Conservation (phyloP, 1,140 invertebrate genomes). For the Ips typographus region DNA sequence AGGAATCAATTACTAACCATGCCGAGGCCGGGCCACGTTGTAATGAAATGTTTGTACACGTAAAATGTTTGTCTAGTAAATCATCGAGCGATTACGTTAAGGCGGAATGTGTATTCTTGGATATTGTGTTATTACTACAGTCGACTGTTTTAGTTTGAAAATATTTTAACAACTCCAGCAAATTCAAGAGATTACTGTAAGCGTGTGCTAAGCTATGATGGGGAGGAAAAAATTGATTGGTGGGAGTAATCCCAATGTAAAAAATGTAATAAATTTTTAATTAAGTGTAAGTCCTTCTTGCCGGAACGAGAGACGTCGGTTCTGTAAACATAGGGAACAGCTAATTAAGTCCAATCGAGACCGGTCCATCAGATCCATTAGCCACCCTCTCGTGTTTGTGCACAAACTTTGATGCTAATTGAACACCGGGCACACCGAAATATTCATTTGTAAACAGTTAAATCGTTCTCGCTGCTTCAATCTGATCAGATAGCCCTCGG, state of each 20-base stretch:
- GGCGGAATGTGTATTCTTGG: conserved; percentile 1
- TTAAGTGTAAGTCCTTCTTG: conserved; percentile 14
- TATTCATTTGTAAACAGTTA: conserved; percentile 46
- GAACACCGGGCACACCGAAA: conserved; percentile 42
- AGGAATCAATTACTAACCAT: conserved; percentile 19
- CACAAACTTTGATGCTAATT: conserved; percentile 52
- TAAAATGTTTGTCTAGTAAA: conserved; percentile 18
- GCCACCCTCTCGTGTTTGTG: conserved; percentile 51
- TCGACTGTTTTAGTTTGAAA: too few relatives aligned
- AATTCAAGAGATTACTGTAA: too few relatives aligned
- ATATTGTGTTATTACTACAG: not conserved
- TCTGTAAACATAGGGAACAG: conserved; percentile 48
- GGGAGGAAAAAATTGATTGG: too few relatives aligned
- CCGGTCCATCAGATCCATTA: conserved; percentile 55
- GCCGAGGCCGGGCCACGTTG: not conserved
- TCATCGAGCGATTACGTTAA: conserved; percentile 4
- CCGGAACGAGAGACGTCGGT: conserved; percentile 21
- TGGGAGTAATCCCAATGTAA: too few relatives aligned
- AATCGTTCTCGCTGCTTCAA: conserved; percentile 31
- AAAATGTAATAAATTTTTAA: not conserved
- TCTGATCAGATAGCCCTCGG: conserved; percentile 26
- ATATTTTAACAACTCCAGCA: too few relatives aligned
- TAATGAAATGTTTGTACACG: conserved; percentile 15
- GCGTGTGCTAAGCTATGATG: too few relatives aligned
- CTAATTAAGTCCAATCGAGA: conserved; percentile 60